These are phyloP conservation scores for Zonotrichia leucophrys DNA, from an alignment of 2,113 vertebrate species.

Conservation along the genomic window DNA sequence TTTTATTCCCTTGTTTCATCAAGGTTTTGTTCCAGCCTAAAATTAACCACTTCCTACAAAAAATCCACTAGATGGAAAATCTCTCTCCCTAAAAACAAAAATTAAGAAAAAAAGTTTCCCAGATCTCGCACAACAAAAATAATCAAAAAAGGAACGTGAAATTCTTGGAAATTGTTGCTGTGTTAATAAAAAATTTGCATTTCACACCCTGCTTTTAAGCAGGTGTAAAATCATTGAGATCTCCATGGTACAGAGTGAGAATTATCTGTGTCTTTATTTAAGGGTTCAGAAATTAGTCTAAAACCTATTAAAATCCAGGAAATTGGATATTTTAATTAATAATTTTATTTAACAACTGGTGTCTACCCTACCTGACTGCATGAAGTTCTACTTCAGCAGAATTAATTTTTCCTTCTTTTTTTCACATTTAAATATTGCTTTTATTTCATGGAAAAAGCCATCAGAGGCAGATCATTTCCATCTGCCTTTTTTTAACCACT, in stretches of 20 bases:
- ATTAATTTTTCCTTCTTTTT: neutral
- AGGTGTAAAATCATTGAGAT: neutral
- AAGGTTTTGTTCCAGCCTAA: neutral
- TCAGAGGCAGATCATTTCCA: neutral
- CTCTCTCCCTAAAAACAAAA: neutral
- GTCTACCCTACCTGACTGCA: neutral
- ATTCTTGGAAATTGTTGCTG: neutral
- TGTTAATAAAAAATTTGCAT: neutral
- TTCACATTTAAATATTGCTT: neutral
- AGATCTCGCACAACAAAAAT: neutral
- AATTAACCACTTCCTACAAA: neutral
- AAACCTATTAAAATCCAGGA: neutral
- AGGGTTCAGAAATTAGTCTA: neutral
- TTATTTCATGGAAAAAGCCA: neutral
- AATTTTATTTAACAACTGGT: neutral
- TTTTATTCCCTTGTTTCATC: neutral
- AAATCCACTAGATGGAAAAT: neutral
- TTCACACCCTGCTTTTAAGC: neutral
- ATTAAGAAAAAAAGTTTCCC: neutral
- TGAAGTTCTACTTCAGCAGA: neutral
- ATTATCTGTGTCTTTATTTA: neutral
- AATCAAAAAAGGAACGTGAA: accelerated
- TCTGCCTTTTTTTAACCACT: neutral
- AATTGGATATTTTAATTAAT: neutral
- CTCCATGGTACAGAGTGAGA: neutral